A percentile compares a stretch with the other conserved stretches of the same genome.
phyloP scores from a whole-genome alignment of 1,140 invertebrate genomes.

The Bombyx mori region DNA sequence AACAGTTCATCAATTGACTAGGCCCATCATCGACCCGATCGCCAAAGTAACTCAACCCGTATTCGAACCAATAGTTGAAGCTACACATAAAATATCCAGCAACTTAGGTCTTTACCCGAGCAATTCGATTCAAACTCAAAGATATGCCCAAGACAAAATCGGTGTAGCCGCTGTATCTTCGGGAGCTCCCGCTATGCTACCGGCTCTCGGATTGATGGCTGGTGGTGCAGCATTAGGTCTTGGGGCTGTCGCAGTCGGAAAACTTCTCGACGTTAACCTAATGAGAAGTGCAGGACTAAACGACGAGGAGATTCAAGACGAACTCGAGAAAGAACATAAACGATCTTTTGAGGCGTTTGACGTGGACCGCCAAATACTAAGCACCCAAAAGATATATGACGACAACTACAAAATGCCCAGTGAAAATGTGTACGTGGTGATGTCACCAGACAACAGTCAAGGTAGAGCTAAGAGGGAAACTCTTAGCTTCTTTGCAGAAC shows the following conservation, averaged over 20 bases:
- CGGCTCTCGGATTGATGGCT: constrained; percentile 81
- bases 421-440: constrained; percentile 64
- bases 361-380: constrained; percentile 59
- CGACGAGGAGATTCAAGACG: constrained; percentile 52
- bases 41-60: constrained; percentile 79
- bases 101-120: constrained; percentile 77
- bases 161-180: constrained; percentile 72
- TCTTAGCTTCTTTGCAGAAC: constrained; percentile 31
- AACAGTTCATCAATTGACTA: constrained; percentile 77
- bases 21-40: constrained; percentile 77
- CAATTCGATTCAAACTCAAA: constrained; percentile 51
- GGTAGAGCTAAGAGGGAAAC: constrained; percentile 46
- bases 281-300: constrained; percentile 67
- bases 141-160: constrained; percentile 79
- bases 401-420: constrained; percentile 69
- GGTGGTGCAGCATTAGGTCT: constrained; percentile 84
- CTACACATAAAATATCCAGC: constrained; percentile 82
- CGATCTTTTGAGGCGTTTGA: constrained; percentile 67
- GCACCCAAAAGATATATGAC: constrained; percentile 56
- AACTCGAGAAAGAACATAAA: constrained; percentile 72
- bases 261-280: constrained; percentile 78
- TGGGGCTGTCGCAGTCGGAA: constrained; percentile 82
- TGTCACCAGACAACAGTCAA: constrained; percentile 52
- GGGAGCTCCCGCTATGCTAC: constrained; percentile 76
- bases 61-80: constrained; percentile 81